Percentiles rank a stretch among this genome's conserved stretches.
These are phyloP conservation scores for Anneissia japonica DNA, from an alignment of 35 echinoderm and acorn worm species.

Conservation along the genomic window DNA sequence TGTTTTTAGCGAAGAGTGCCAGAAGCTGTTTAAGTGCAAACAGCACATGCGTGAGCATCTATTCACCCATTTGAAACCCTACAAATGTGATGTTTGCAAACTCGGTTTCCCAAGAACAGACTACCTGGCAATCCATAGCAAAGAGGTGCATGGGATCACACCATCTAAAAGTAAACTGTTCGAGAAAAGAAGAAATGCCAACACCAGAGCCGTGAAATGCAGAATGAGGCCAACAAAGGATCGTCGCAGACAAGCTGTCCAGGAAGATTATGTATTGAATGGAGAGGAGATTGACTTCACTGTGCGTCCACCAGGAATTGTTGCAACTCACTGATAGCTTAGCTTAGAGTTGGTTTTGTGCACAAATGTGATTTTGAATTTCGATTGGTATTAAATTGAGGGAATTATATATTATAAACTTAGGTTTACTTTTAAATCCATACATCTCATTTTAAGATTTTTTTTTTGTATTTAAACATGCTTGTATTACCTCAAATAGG, in stretches of 20 bases:
- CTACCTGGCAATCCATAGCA: conserved; percentile 92
- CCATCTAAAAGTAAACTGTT: conserved; percentile 75
- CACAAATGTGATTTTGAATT: neutral
- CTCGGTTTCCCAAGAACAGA: conserved; percentile 82
- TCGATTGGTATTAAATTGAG: neutral
- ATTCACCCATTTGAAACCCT: conserved; percentile 92
- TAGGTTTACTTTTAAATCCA: neutral
- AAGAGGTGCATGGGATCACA: conserved; percentile 71
- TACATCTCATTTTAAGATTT: neutral
- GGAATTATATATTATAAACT: neutral
- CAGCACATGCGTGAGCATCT: conserved; percentile 98
- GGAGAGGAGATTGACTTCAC: neutral
- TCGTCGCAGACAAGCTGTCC: conserved; percentile 37
- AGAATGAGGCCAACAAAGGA: conserved; percentile 65
- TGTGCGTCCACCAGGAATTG: neutral
- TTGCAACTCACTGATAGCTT: too few relatives aligned
- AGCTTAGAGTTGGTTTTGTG: too few relatives aligned
- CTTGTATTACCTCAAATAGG: neutral
- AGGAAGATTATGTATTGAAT: conserved; percentile 9
- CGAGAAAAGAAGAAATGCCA: conserved; percentile 76
- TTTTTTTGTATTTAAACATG: neutral
- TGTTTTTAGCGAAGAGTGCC: conserved; percentile 43
- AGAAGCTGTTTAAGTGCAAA: conserved; percentile 81
- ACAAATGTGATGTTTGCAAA: conserved; percentile 82
- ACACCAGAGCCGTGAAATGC: conserved; percentile 64